These are phyloP conservation scores for Eupelmus urozonus DNA, from an alignment of 2,888 invertebrate species.

Conservation along the genomic window DNA sequence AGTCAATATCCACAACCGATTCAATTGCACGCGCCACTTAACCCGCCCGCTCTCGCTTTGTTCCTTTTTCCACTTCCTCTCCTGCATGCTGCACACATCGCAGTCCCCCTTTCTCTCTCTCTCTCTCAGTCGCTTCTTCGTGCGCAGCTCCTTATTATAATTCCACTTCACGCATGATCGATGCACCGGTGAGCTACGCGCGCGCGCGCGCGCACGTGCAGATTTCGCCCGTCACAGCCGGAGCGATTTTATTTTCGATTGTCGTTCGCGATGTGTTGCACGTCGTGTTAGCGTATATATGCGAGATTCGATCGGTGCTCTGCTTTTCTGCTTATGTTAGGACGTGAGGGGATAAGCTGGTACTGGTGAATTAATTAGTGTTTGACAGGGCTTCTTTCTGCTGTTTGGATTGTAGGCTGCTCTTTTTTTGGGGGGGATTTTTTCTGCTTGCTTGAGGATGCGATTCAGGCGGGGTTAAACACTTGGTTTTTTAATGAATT, in stretches of 20 bases:
- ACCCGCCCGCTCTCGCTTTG: background rate
- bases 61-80: background rate
- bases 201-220: background rate
- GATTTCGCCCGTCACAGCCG: conserved; percentile 8
- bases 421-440: no score
- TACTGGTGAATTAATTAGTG: background rate
- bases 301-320: background rate
- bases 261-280: background rate
- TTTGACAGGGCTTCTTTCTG: no score
- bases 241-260: conserved; percentile 25
- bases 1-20: conserved; percentile 22
- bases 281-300: no score
- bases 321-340: conserved; percentile 24
- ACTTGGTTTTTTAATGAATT: no score
- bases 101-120: background rate
- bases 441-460: no score
- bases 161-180: conserved; percentile 37
- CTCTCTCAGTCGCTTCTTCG: background rate
- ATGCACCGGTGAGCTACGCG: background rate
- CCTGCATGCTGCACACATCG: no score
- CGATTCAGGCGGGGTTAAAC: no score
- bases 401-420: no score
- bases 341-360: background rate
- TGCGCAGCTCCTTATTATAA: conserved; percentile 21
- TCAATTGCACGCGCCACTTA: conserved; percentile 42